Conservation (phyloP, 2,113 vertebrate species). For the Cardinalis cardinalis region DNA sequence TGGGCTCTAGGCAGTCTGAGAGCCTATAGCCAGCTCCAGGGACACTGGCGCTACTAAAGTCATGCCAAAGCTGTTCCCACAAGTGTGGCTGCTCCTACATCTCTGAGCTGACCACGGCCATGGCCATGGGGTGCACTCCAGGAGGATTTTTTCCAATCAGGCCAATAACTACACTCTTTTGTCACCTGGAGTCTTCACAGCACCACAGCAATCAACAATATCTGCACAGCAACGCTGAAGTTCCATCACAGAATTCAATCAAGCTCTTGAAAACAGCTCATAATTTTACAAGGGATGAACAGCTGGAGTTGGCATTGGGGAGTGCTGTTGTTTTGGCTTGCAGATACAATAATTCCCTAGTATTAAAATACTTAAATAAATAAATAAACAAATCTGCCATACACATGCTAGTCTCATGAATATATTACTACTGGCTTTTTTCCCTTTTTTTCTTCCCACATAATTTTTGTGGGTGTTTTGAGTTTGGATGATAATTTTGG, state of each 20-base stretch:
- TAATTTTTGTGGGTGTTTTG: background rate
- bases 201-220: background rate
- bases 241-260: conserved; percentile 1
- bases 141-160: background rate
- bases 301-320: conserved; percentile 58
- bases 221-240: background rate
- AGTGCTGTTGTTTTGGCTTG: conserved; percentile 58
- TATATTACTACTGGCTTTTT: background rate
- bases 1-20: background rate
- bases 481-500: background rate
- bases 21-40: background rate
- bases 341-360: conserved; percentile 45
- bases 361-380: background rate
- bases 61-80: fast-evolving
- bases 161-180: background rate
- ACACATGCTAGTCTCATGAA: background rate
- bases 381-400: background rate
- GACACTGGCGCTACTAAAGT: background rate
- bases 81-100: fast-evolving
- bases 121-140: too few relatives aligned
- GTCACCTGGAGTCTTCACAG: background rate
- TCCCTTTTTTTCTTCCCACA: too few relatives aligned
- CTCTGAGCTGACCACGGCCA: fast-evolving
- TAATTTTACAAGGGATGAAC: conserved; percentile 60
- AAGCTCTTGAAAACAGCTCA: conserved; percentile 36